Base-by-base conservation (phyloP, 2,888 invertebrate species). In the Xylophagus ater region DNA sequence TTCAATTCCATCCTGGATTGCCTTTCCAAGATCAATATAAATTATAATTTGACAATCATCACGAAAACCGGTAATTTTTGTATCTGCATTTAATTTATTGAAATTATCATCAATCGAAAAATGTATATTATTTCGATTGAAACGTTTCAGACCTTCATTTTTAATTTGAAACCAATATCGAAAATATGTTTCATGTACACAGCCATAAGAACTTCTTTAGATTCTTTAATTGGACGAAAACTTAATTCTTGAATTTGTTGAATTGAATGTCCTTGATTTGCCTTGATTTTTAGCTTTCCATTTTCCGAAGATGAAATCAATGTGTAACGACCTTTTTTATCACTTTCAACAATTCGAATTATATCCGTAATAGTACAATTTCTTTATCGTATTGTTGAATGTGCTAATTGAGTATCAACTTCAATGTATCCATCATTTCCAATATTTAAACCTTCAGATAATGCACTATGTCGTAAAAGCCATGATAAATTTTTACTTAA, bases 241-340 rank as follows among this genome's bases (percentile, higher is more conserved):
- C 60, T 69, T 10, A 60, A 49, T 30, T 69, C 59, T 9, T 60
- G 51, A 2, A 74, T 56, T 36, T 58, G 67, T 29, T 54, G 65
- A 35, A 86, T 59, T 2, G 76, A 73, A 58, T 89, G 87, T 1
- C 88, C 87, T 58, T 89, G 87, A 58, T 82, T 83, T 6, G 87
- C 87, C 57, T 78, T 75, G 44, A 88, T 79, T 58, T 78, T 71
- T 41, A 73, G 54, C 32, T 53, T 50, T 15, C 68, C 65, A 3
- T 61, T 65, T n/a, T 47, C 46, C 3, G 58, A 56, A 2, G 37
- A 42, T 4, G 44, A 44, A 32, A 67, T 61, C 14, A 85, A 46
- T 15, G 69, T 66, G 58, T 81, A 88, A 45, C 87, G 67, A 52
- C 81, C 71, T 53, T 88, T 88, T 35, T 73, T 69, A 63, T 85